Conservation (phyloP, 2,797 vertebrate species). For the Phaenicophaeus curvirostris region DNA sequence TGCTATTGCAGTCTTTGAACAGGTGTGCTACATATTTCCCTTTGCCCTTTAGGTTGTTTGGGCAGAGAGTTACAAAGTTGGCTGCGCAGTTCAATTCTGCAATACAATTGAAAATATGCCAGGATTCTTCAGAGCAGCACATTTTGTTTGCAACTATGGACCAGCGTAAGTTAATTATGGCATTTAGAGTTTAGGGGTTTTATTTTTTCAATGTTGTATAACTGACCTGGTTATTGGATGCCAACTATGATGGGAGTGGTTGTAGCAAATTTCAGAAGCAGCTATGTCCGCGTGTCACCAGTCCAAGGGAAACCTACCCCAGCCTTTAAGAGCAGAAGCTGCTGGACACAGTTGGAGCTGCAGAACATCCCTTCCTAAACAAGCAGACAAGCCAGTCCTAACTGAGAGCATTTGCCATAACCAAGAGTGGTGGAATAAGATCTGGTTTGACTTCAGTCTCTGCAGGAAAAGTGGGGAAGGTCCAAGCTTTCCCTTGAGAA, state of each 20-base stretch:
- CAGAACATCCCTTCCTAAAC: background rate
- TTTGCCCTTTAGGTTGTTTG: slow-evolving; percentile 82
- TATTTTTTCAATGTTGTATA: background rate
- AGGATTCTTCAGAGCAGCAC: background rate
- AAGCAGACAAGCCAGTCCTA: background rate
- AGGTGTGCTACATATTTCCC: background rate
- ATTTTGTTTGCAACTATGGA: slow-evolving; percentile 87
- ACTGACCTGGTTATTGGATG: background rate
- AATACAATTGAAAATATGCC: background rate
- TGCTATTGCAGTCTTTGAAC: background rate
- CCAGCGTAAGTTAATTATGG: slow-evolving; percentile 76
- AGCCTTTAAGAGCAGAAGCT: background rate
- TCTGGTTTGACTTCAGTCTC: background rate
- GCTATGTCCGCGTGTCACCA: accelerated
- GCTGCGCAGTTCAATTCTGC: slow-evolving; percentile 83
- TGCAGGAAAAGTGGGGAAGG: background rate
- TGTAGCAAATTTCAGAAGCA: background rate
- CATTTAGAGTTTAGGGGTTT: background rate
- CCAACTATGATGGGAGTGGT: background rate
- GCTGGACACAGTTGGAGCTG: background rate
- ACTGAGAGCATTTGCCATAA: background rate
- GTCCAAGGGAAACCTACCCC: background rate
- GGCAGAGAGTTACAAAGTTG: slow-evolving; percentile 85
- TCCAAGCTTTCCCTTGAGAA: background rate
- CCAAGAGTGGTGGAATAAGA: background rate